Base-by-base conservation (phyloP, 2,888 invertebrate genomes). In the Parascotia fuliginaria region DNA sequence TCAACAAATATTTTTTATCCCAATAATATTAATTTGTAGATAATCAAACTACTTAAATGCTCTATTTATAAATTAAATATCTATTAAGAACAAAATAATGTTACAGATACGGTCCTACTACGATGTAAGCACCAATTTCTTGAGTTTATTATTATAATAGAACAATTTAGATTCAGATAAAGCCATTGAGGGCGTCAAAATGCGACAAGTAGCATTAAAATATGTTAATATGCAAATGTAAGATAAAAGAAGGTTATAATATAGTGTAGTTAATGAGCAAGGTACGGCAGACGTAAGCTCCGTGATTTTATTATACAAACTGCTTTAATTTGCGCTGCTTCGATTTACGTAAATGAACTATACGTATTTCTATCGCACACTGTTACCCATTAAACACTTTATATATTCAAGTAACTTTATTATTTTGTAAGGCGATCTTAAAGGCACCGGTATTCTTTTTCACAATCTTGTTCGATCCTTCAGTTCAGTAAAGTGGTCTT, bases 211-310 rank as follows among this genome's bases (percentile, higher is more conserved):
- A 44, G 60, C 65, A 70, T 71, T 81, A 81, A 83, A 81, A 68
- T 83, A 75, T 79, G 70, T 77, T 78, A 74, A 73, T 83, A 87
- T 87, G 86, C 73, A 80, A 85, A 87, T 75, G 52, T 67, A 73
- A 79, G 83, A 85, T 87, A 85, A 82, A 81, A 84, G 79, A 81
- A 81, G 81, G 74, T 71, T 78, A 70, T 85, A 84, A 84, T 69
- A 75, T 83, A 77, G 77, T 75, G 70, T 68, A 81, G 70, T 76
- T 81, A 83, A 81, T 71, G 80, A 79, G 60, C 61, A 53, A 46
- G 59, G 42, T 55, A 60, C 46, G 48, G 59, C 59, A 67, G 65
- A 52, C 55, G 60, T 55, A 70, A 67, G 65, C 68, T 55, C 37
- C 38, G 50, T 45, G 53, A 66, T 64, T 66, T 62, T 71, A 62